These are phyloP conservation scores for Leguminivora glycinivorella DNA, from an alignment of 1,140 invertebrate species.

Conservation along the genomic window DNA sequence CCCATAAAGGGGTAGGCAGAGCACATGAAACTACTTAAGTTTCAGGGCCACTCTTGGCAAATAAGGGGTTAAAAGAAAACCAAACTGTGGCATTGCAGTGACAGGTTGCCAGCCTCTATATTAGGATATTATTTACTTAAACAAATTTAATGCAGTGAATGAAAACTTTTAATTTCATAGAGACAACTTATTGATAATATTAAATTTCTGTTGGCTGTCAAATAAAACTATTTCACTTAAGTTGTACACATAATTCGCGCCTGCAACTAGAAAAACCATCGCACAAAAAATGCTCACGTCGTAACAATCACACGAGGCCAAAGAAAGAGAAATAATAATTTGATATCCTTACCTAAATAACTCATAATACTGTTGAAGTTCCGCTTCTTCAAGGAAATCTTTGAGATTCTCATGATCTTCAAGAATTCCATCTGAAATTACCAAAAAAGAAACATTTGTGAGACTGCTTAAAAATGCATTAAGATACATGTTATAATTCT, in stretches of 20 bases:
- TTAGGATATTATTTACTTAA: too few relatives aligned
- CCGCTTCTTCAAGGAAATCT: slow-evolving; percentile 67
- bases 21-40: too few relatives aligned
- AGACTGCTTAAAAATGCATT: neutral
- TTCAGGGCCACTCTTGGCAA: too few relatives aligned
- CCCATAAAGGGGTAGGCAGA: too few relatives aligned
- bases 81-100: too few relatives aligned
- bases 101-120: too few relatives aligned
- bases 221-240: too few relatives aligned
- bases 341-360: slow-evolving; percentile 60
- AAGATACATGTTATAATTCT: neutral
- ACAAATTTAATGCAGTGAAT: too few relatives aligned
- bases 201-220: too few relatives aligned
- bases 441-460: slow-evolving; percentile 37
- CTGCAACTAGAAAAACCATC: neutral
- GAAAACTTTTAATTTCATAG: too few relatives aligned
- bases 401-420: slow-evolving; percentile 59
- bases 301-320: neutral
- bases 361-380: slow-evolving; percentile 66
- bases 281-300: slow-evolving; percentile 1
- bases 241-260: neutral
- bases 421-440: slow-evolving; percentile 51
- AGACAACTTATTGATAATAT: too few relatives aligned
- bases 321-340: slow-evolving; percentile 28
- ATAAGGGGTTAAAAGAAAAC: too few relatives aligned